These are phyloP conservation scores for Julus scanicus DNA, from an alignment of 2,888 invertebrate species.

Conservation along the genomic window DNA sequence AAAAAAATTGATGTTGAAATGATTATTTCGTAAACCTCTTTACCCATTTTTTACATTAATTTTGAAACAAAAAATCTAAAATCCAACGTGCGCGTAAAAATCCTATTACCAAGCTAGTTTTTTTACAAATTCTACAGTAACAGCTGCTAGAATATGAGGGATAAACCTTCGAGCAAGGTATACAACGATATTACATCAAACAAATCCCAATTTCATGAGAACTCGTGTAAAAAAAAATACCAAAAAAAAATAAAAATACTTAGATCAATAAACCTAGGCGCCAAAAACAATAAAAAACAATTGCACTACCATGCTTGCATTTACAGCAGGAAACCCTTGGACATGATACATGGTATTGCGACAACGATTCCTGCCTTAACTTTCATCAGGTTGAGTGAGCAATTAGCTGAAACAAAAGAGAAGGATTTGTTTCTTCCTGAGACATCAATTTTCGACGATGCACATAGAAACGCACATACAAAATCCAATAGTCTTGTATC, in stretches of 20 bases:
- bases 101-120: not conserved
- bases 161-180: not conserved
- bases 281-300: conserved; percentile 7
- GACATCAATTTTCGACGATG: not conserved
- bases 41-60: not conserved
- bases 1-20: no score
- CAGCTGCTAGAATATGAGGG: not conserved
- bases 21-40: no score
- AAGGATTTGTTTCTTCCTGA: not conserved
- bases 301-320: not conserved
- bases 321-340: not conserved
- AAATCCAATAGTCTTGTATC: conserved; percentile 21
- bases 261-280: conserved; percentile 8
- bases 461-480: not conserved
- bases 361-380: not conserved
- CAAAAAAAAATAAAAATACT: conserved; percentile 1
- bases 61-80: not conserved
- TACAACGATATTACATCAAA: not conserved
- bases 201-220: conserved; percentile 1
- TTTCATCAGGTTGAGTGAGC: conserved; percentile 40
- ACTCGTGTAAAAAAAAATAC: not conserved
- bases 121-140: not conserved
- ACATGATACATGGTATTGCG: conserved; percentile 9
- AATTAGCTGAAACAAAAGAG: conserved; percentile 2
- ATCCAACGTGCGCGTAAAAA: not conserved